phyloP scores from a whole-genome alignment of 2,888 invertebrate genomes.

The Ennomos fuscantarius region DNA sequence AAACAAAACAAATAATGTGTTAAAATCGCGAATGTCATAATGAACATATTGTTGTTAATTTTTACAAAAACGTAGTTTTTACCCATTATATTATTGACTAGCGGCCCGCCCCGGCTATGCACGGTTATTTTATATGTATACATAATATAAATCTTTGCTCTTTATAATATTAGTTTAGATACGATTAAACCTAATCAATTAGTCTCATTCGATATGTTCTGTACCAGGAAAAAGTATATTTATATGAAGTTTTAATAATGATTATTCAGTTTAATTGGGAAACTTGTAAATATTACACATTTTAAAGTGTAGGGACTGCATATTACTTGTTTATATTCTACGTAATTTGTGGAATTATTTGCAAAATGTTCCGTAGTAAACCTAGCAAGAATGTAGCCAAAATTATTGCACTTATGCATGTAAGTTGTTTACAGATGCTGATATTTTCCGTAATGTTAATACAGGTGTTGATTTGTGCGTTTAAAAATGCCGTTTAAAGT shows the following conservation, averaged over 20 bases:
- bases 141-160: too few species aligned
- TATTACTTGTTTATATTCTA: too few species aligned
- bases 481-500: constrained; percentile 45
- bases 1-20: too few species aligned
- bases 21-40: too few species aligned
- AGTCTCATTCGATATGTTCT: not conserved
- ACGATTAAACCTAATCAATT: constrained; percentile 6
- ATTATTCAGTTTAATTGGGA: not conserved
- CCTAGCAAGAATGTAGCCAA: constrained; percentile 59
- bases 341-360: not conserved
- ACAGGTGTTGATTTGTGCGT: constrained; percentile 1
- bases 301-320: not conserved
- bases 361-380: constrained; percentile 60
- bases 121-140: too few species aligned
- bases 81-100: too few species aligned
- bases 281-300: constrained; percentile 1
- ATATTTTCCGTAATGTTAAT: constrained; percentile 24
- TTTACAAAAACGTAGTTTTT: too few species aligned
- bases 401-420: constrained; percentile 56
- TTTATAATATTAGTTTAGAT: too few species aligned
- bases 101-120: too few species aligned
- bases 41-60: too few species aligned
- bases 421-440: constrained; percentile 49
- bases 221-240: constrained; percentile 7
- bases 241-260: not conserved